Evolutionary conservation across 2,113 vertebrate genomes (phyloP), one percentile per base, ranked within the genome.

Genomic region (Polypterus bichir): DNA sequence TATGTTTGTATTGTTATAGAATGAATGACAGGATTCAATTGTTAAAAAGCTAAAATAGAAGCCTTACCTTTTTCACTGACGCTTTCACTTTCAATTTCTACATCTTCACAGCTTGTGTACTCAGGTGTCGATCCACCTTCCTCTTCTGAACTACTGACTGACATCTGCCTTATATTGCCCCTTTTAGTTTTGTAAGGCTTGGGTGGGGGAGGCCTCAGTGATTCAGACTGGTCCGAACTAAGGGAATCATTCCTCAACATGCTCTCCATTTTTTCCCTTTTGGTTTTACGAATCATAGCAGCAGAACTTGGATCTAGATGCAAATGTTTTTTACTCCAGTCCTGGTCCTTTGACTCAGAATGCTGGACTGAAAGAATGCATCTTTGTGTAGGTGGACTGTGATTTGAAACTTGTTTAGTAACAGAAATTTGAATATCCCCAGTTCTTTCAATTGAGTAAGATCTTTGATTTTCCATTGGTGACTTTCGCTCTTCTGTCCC

Each of bases 61-160:
- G 48, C 72, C 85, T 84, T 83, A 98, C 95, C 95, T 90, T 94
- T 98, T 87, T 97, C 94, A 76, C 93, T 94, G 75, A 97, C 85
- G 76, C 88, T 88, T 86, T 89, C 88, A 73, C 94, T 96, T 85
- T 98, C 94, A 75, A 97, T 92, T 86, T 98, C 93, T 77, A 94
- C 89, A 76, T 98, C 96, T 83, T 98, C 96, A 78, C 96, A 98
- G 83, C 96, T 98, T 76, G 94, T 98, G 86, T 96, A 98, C 83
- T 98, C 96, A 27, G 96, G 96, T 67, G 94, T 97, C 68, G 96
- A 98, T 74, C 92, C 94, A 66, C 93, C 93, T 83, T 98, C 96
- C 79, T 98, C 96, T 80, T 98, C 94, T 48, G 96, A 98, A 86
- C 96, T 98, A 86, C 96, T 98, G 81, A 98, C 92, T 64, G 96